Evolutionary conservation across 2,797 vertebrate genomes (phyloP), one percentile per base, ranked within the genome.

Genomic region (Pelodytes ibericus): DNA sequence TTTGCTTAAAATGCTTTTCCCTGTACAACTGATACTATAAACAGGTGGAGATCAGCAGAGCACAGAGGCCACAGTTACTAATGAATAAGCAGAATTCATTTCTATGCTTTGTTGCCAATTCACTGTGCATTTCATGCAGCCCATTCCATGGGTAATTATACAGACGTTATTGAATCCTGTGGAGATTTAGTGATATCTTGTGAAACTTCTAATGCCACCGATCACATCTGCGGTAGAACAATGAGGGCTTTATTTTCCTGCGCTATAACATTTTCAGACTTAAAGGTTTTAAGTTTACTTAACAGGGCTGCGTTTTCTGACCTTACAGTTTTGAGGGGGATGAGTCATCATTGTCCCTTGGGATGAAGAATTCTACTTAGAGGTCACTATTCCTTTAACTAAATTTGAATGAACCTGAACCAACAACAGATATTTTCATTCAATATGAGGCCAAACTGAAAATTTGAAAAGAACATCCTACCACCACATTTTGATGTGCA

Each of bases 1-100:
- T 53, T 71, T 39, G 31, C 30, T 70, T 51, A 31, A 61, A 71
- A 31, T 9, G 8, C 30, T 18, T 63, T 73, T 18, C 8, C 47
- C 60, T 26, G 49, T 73, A 65, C 33, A 27, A 73, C 47, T 65
- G 33, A 77, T 77, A 71, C 51, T 47, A 58, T 77, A 77, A 70
- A 71, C 36, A 77, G 67, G 74, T 76, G 66, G 66, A 63, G 33
- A 22, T 41, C 47, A 57, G 56, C 62, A 60, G 44, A 44, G 29
- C n/a, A 59, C 60, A 26, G 25, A 57, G 67, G 20, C 36, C 59
- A 26, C 20, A 30, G 24, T 39, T 24, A 29, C 33, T 65, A 64
- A 63, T 39, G 49, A 64, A 71, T 20, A 27, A 25, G 56, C 39
- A 60, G 65, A 36, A 39, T n/a, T 31, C 31, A n/a, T 57, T 41